These are phyloP conservation scores for Xylocopa sonorina DNA, from an alignment of 1,140 invertebrate species.

Conservation along the genomic window DNA sequence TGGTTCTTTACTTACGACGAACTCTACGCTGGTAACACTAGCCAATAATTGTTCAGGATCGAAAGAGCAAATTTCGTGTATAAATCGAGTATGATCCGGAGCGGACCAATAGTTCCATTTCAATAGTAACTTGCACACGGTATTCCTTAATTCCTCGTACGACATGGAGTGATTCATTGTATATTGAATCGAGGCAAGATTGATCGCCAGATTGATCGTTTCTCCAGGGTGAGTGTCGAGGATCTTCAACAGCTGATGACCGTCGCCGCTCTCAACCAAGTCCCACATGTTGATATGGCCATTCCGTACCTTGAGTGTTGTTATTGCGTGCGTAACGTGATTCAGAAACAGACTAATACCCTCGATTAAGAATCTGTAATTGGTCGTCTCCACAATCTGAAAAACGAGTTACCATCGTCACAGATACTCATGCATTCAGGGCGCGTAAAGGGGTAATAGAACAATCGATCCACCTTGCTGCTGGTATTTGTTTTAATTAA, in stretches of 20 bases:
- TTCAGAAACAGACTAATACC: slow-evolving; percentile 68
- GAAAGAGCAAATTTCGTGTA: slow-evolving; percentile 73
- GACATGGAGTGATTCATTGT: slow-evolving; percentile 35
- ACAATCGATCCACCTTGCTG: slow-evolving; percentile 36
- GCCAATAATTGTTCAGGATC: slow-evolving; percentile 73
- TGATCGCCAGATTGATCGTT: slow-evolving; percentile 70
- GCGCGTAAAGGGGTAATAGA: not conserved
- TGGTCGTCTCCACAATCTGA: slow-evolving; percentile 54
- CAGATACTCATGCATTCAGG: too few species aligned
- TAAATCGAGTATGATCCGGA: slow-evolving; percentile 63
- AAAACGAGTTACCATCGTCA: not conserved
- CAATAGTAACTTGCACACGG: slow-evolving; percentile 69
- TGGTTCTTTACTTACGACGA: slow-evolving; percentile 62
- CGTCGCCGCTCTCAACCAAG: slow-evolving; percentile 68
- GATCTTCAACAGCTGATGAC: slow-evolving; percentile 69
- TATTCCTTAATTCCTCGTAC: slow-evolving; percentile 62
- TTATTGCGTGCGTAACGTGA: slow-evolving; percentile 67
- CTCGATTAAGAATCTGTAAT: slow-evolving; percentile 67
- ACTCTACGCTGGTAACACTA: slow-evolving; percentile 71
- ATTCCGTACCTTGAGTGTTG: slow-evolving; percentile 45
- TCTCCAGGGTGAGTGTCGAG: slow-evolving; percentile 73
- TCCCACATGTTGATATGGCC: slow-evolving; percentile 71
- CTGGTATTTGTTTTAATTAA: slow-evolving; percentile 7
- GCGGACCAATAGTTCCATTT: slow-evolving; percentile 69
- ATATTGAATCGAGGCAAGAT: slow-evolving; percentile 59